Evolutionary conservation across 2,113 vertebrate species (phyloP).

Genomic region (Chrysemys picta): DNA sequence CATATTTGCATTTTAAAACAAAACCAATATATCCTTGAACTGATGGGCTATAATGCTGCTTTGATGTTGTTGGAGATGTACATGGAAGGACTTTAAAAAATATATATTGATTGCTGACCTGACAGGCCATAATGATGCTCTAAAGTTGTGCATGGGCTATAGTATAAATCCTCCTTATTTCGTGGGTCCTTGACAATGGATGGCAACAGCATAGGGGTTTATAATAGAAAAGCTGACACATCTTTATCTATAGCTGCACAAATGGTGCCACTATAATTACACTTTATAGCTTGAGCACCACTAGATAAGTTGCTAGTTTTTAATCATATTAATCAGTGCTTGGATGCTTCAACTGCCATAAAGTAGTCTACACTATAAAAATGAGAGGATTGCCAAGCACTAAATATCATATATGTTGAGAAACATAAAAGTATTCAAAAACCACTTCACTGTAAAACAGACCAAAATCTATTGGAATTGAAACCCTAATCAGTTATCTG

Average conservation of each 20-base stretch:
- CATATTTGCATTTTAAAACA: constrained; percentile 43
- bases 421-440: constrained; percentile 59
- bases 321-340: constrained; percentile 70
- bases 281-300: constrained; percentile 65
- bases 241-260: constrained; percentile 62
- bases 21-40: constrained; percentile 16
- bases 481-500: constrained; percentile 26
- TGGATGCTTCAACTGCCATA: constrained; percentile 57
- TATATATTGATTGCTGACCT: not conserved
- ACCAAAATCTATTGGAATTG: constrained; percentile 38
- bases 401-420: constrained; percentile 56
- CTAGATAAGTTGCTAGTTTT: constrained; percentile 69
- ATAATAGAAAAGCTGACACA: constrained; percentile 73
- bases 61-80: not conserved
- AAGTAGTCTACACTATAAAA: constrained; percentile 47
- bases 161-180: constrained; percentile 32
- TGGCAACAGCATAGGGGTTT: constrained; percentile 45
- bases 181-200: constrained; percentile 3
- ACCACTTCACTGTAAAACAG: constrained; percentile 4
- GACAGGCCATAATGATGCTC: not conserved
- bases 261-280: constrained; percentile 69
- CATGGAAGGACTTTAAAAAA: constrained; percentile 15
- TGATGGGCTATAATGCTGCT: constrained; percentile 23
- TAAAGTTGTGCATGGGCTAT: not conserved
- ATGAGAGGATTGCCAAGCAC: constrained; percentile 17